A percentile compares a stretch with the other conserved stretches of the same genome.
These are phyloP conservation scores for Oxytorus armatus DNA, from an alignment of 2,888 invertebrate species.

Conservation along the genomic window DNA sequence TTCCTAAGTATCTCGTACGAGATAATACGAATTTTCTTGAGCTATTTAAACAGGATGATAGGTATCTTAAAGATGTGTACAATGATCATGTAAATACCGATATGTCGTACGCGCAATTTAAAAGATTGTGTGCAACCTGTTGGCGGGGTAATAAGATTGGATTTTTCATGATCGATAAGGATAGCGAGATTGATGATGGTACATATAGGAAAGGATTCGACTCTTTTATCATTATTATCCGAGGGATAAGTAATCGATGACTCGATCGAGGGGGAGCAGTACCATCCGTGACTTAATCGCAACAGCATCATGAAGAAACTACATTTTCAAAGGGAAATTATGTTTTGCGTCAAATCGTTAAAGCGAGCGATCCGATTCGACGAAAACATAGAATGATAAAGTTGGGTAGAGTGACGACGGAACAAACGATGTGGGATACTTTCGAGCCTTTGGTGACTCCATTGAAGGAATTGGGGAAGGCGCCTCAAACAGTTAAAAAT, in stretches of 20 bases:
- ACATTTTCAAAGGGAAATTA: slow-evolving; percentile 40
- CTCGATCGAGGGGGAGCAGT: background rate
- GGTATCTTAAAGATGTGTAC: too few relatives aligned
- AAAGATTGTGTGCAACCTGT: background rate
- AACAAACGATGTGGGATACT: slow-evolving; percentile 47
- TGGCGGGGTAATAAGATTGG: background rate
- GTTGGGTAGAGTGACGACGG: slow-evolving; percentile 42
- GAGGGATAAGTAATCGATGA: too few relatives aligned
- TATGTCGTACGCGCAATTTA: background rate
- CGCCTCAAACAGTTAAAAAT: slow-evolving; percentile 60
- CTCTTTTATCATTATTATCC: too few relatives aligned
- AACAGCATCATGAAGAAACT: too few relatives aligned
- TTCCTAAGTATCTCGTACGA: background rate
- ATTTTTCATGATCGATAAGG: background rate
- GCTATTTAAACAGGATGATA: too few relatives aligned
- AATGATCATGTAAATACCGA: too few relatives aligned
- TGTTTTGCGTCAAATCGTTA: slow-evolving; percentile 52
- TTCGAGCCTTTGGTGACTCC: too few relatives aligned
- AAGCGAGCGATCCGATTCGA: slow-evolving; percentile 65
- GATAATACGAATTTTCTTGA: background rate
- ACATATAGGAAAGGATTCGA: background rate
- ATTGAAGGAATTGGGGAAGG: slow-evolving; percentile 39
- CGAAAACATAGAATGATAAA: slow-evolving; percentile 60
- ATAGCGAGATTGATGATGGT: too few relatives aligned
- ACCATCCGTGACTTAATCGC: background rate